Evolutionary conservation across 1,140 invertebrate genomes (phyloP), one percentile per base, ranked within the genome.

Genomic region (Liolophura sinensis): DNA sequence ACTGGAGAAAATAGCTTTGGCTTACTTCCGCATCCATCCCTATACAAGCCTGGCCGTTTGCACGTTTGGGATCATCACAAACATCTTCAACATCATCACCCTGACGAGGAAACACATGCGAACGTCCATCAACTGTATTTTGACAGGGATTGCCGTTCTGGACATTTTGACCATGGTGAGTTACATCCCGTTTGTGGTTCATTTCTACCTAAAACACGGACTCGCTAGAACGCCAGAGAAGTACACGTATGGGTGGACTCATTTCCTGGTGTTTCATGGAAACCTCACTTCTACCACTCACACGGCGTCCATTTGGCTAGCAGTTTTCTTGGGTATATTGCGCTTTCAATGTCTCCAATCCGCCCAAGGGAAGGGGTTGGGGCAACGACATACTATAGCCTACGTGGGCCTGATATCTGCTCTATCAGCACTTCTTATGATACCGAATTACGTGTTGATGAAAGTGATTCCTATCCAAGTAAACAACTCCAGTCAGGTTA

Each of bases 231-330:
- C 72, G 1, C 72, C 79, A 12, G 76, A 75, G 47, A 76, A 75
- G 50, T 77, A 73, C 61, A 65, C 76, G 0, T 74, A 70, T 61
- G 69, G 58, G 14, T 82, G 81, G 80, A 76, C 68, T n/a, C 25
- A 67, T 18, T 82, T 77, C 63, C 65, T 81, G 18, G 73, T 73
- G 3, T 52, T 80, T 5, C 81, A 83, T 70, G 72, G 74, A 16
- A 78, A 94, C 71, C 93, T 95, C 77, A 85, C 87, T 6, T 80
- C 87, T 88, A 92, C 94, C 0, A 88, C 92, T 77, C 96, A 98
- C 82, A 96, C 95, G 0, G 92, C 96, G 50, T 95, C 94, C 0
- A 96, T 96, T 62, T 96, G 93, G 89, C 82, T 98, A 67, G 96
- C 95, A 0, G 91, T 98, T 0, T 92, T 92, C 11, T 84, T 98